Conservation (phyloP, 2,888 invertebrate species). For the Panorpa germanica region DNA sequence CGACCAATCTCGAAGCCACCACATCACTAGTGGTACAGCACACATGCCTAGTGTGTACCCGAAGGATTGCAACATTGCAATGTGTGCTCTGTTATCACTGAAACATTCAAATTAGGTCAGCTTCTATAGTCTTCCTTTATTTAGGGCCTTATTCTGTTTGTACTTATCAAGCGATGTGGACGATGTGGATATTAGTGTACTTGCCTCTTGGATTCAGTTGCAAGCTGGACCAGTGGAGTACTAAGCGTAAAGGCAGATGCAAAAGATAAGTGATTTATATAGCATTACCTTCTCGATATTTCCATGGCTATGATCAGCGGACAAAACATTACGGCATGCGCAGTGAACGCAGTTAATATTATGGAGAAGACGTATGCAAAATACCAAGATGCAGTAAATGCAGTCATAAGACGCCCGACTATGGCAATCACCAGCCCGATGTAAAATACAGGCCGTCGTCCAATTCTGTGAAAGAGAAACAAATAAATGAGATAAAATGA, state of each 20-base stretch:
- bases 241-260: too few species aligned
- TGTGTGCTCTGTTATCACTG: conserved; percentile 27
- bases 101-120: too few species aligned
- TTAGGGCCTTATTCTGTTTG: too few species aligned
- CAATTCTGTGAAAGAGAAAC: conserved; percentile 28
- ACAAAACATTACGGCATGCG: conserved; percentile 26
- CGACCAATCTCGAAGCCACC: conserved; percentile 28
- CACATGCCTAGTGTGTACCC: conserved; percentile 30
- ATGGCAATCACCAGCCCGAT: conserved; percentile 24
- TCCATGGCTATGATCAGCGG: conserved; percentile 32
- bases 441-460: conserved; percentile 29
- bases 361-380: conserved; percentile 24
- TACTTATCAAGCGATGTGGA: too few species aligned
- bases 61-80: conserved; percentile 29
- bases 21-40: conserved; percentile 28
- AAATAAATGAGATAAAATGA: too few species aligned
- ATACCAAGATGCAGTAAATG: conserved; percentile 23
- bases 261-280: too few species aligned
- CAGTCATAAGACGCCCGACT: conserved; percentile 23
- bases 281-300: conserved; percentile 28
- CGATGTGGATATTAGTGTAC: too few species aligned
- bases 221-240: too few species aligned
- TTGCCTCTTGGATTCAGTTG: too few species aligned
- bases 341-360: conserved; percentile 24
- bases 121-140: too few species aligned